Base-by-base conservation (phyloP, 2,888 invertebrate genomes). In the Opisthograptis luteolata region DNA sequence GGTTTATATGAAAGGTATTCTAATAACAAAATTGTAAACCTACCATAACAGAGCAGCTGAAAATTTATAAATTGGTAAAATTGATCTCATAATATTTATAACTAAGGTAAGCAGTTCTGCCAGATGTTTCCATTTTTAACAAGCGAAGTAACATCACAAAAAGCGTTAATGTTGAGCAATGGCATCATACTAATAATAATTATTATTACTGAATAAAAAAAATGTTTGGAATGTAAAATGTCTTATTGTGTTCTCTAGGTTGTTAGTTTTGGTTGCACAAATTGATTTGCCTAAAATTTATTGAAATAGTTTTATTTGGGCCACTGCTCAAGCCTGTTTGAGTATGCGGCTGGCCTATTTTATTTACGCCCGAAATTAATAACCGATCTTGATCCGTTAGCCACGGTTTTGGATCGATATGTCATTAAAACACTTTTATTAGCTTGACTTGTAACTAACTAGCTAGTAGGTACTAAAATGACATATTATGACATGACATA, bases 51-150 rank as follows among this genome's bases (percentile, higher is more conserved):
- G n/a, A 35, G 46, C 46, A 46, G 46, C 46, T 46, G 39, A 46
- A 27, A 9, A n/a, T 17, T 31, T 10, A 45, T 30, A 20, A 32
- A 27, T 46, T 46, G 39, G 39, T 34, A 40, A n/a, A n/a, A 31
- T 40, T 45, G 46, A 46, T 46, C 46, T 46, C 46, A 40, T 39
- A 19, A 32, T 46, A 32, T 31, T 39, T 32, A 37, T 19, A 39
- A 12, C 9, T 30, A 30, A 15, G 9, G 7, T 45, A 19, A 19
- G n/a, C 28, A n/a, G 31, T 9, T 20, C n/a, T 19, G 22, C 35
- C 17, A 15, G 19, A 7, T 7, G 28, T 35, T 35, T 28, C 28
- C 15, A 7, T 28, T 28, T 8, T 17, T 22, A n/a, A 14, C 14
- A 14, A 10, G 15, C 12, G 17, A 41, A 25, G 24, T 25, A n/a